Evolutionary conservation across 2,797 vertebrate genomes (phyloP), one percentile per base, ranked within the genome.

Genomic region (Ammospiza maritima): DNA sequence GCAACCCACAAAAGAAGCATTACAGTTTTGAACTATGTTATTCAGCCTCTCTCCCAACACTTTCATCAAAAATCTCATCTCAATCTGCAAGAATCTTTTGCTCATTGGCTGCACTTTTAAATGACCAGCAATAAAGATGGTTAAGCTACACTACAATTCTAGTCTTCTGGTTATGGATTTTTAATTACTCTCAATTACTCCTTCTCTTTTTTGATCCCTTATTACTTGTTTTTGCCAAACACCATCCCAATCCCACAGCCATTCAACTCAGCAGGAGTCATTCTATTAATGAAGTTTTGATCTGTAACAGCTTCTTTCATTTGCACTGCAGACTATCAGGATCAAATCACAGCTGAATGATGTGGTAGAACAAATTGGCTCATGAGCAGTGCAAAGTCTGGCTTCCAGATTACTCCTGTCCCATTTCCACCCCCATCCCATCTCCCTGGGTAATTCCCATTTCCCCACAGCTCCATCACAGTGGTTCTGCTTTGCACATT

Each of bases 141-240:
- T 22, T 93, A 64, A 91, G 64, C 67, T 84, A 40, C 56, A 44
- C 38, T 81, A 84, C 60, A 91, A 84, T 88, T 53, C 34, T 18
- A 84, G 29, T 48, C 64, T 78, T 92, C 84, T 86, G 62, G 50
- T 78, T 91, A 92, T 54, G 34, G 66, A 81, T 48, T 91, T 95
- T 93, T 91, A 93, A 95, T 92, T 90, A 75, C n/a, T 83, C 61
- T 92, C 82, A 89, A 81, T 85, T 91, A 88, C 13, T 73, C 66
- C 50, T 87, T 67, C 44, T 51, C 67, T 64, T 81, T 71, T 91
- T 85, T 86, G 71, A 79, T 90, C 57, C 19, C 60, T 92, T 81
- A 70, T 70, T 85, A 75, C 67, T 96, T 91, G 23, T 79, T 90
- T 95, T 94, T 81, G 44, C 70, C 71, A 91, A 85, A 83, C n/a